Evolutionary conservation across 2,888 invertebrate species (phyloP).

Genomic region (Calliphora vomitoria): DNA sequence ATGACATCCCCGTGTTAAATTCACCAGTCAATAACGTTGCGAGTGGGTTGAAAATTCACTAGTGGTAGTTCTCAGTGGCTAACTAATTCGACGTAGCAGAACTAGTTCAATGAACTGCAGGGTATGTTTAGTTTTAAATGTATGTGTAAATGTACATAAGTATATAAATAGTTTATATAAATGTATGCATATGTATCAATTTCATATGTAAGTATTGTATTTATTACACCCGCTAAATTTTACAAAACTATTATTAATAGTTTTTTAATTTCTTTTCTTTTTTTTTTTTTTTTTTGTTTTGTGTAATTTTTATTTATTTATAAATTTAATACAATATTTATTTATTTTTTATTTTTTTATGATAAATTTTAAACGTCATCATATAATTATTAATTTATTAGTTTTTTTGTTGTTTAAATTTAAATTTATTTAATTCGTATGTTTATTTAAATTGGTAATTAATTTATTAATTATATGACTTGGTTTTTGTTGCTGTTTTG

Average conservation of each 20-base stretch:
- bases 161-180: constrained; percentile 15
- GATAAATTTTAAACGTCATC: constrained; percentile 38
- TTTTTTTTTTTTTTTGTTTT: too few species aligned
- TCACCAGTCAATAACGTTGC: too few species aligned
- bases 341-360: too few species aligned
- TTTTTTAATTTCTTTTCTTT: not conserved
- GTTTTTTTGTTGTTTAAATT: not conserved
- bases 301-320: not conserved
- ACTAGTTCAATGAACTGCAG: too few species aligned
- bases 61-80: too few species aligned
- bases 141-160: constrained; percentile 5
- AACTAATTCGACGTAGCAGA: too few species aligned
- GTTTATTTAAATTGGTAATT: constrained; percentile 51
- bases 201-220: constrained; percentile 23
- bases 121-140: not conserved
- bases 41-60: too few species aligned
- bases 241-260: constrained; percentile 44
- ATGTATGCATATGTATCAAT: not conserved
- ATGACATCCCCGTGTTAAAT: too few species aligned
- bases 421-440: constrained; percentile 33
- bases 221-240: constrained; percentile 53
- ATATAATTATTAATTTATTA: constrained; percentile 48
- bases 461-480: constrained; percentile 40
- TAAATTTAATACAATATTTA: constrained; percentile 57
- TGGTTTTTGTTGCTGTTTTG: not conserved